Conservation (phyloP, 2,797 vertebrate genomes). For the Clarias fuscus region DNA sequence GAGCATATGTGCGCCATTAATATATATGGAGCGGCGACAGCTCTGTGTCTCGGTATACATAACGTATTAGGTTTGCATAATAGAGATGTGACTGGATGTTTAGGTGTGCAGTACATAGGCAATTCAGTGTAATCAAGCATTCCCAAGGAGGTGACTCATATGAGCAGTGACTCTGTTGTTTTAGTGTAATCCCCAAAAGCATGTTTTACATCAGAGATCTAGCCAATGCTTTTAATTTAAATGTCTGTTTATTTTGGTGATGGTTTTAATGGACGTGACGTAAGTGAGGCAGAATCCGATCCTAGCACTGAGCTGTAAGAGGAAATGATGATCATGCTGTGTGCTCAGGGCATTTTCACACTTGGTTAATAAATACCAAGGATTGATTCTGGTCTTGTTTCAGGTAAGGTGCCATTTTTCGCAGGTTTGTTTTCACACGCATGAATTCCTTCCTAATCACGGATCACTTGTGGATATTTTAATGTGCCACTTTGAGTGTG, state of each 20-base stretch:
- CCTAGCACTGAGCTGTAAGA: neutral
- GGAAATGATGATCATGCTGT: neutral
- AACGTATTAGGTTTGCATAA: conserved; percentile 14
- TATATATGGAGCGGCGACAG: neutral
- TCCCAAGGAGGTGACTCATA: conserved; percentile 8
- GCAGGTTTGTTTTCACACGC: neutral
- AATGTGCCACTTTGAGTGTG: neutral
- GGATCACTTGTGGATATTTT: neutral
- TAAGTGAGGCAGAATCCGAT: neutral
- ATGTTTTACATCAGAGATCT: neutral
- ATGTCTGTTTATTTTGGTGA: neutral
- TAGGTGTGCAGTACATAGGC: conserved; percentile 5
- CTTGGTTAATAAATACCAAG: neutral
- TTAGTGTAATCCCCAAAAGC: neutral
- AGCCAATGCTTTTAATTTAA: neutral
- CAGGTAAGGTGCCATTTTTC: neutral
- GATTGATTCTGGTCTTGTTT: neutral
- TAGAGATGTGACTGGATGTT: conserved; percentile 22
- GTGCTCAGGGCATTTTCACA: neutral
- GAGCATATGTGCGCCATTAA: neutral
- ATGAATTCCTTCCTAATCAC: neutral
- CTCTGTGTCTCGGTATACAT: conserved; percentile 17
- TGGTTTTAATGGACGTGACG: neutral
- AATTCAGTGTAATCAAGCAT: conserved; percentile 10
- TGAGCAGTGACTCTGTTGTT: neutral